Evolutionary conservation across 2,797 vertebrate species (phyloP).

Genomic region (Columba guinea): DNA sequence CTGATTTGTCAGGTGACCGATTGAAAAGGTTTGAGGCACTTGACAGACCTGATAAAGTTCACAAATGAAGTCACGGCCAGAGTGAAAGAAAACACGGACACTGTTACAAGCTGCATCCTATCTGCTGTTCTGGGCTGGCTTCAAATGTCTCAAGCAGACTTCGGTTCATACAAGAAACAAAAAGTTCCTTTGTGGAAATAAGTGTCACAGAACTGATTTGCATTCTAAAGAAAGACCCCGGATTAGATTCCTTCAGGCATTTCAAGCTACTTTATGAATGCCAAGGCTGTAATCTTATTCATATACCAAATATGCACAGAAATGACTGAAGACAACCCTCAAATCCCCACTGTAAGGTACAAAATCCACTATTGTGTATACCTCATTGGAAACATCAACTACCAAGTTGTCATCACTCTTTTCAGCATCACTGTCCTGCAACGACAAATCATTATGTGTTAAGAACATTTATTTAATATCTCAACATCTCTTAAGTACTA

Average conservation of each 20-base stretch:
- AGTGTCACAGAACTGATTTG: background rate
- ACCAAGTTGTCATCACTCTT: constrained; percentile 98
- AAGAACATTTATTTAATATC: background rate
- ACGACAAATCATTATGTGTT: constrained; percentile 43
- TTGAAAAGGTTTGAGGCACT: background rate
- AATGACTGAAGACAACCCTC: background rate
- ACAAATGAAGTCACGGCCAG: background rate
- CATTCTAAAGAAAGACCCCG: background rate
- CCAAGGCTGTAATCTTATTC: background rate
- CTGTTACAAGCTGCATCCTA: background rate
- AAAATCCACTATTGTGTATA: constrained; percentile 54
- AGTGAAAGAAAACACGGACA: background rate
- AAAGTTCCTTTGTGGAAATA: background rate
- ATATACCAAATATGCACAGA: background rate
- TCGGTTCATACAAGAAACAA: background rate
- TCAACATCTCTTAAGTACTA: background rate
- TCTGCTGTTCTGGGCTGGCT: background rate
- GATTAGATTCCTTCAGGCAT: background rate
- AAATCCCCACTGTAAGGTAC: background rate
- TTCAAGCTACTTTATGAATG: background rate
- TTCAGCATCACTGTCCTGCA: constrained; percentile 97
- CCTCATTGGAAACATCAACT: constrained; percentile 99
- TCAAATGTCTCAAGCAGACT: background rate
- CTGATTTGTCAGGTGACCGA: background rate
- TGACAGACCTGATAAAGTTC: background rate